These are phyloP conservation scores for Panonychus citri DNA, from an alignment of 1,140 invertebrate species.

Conservation along the genomic window DNA sequence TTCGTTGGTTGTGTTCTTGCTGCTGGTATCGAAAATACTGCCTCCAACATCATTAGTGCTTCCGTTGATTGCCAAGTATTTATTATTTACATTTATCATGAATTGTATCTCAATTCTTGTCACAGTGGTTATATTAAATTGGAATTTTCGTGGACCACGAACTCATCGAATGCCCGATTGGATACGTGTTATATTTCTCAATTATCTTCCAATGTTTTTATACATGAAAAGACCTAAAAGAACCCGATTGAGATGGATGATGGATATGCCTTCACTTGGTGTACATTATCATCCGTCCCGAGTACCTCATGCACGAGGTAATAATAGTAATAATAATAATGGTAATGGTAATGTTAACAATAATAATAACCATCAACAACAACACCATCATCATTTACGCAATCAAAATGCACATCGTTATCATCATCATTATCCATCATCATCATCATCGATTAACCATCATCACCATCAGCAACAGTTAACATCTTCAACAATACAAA, in stretches of 20 bases:
- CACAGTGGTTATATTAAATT: slow-evolving; percentile 97
- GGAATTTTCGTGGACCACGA: slow-evolving; percentile 85
- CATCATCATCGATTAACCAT: too few species aligned
- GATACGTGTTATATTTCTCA: slow-evolving; percentile 78
- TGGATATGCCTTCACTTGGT: slow-evolving; percentile 50
- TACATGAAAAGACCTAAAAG: slow-evolving; percentile 78
- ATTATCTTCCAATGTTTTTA: slow-evolving; percentile 55
- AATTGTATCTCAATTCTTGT: slow-evolving; percentile 97
- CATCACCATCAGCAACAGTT: too few species aligned
- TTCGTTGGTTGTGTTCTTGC: slow-evolving; percentile 93
- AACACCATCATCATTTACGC: too few species aligned
- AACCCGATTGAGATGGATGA: slow-evolving; percentile 79
- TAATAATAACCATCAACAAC: too few species aligned
- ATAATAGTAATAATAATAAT: too few species aligned
- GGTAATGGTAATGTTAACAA: too few species aligned
- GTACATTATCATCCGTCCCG: slow-evolving; percentile 5
- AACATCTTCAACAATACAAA: too few species aligned
- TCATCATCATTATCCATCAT: too few species aligned
- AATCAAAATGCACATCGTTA: too few species aligned
- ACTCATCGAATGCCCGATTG: slow-evolving; percentile 76
- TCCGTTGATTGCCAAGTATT: slow-evolving; percentile 90
- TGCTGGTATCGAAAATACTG: slow-evolving; percentile 94
- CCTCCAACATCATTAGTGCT: slow-evolving; percentile 88
- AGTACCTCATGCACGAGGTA: too few species aligned
- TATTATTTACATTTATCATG: slow-evolving; percentile 98